A percentile compares a stretch with the other conserved stretches of the same genome.
Conservation (phyloP, 2,888 invertebrate genomes). For the Mechanitis messenoides region DNA sequence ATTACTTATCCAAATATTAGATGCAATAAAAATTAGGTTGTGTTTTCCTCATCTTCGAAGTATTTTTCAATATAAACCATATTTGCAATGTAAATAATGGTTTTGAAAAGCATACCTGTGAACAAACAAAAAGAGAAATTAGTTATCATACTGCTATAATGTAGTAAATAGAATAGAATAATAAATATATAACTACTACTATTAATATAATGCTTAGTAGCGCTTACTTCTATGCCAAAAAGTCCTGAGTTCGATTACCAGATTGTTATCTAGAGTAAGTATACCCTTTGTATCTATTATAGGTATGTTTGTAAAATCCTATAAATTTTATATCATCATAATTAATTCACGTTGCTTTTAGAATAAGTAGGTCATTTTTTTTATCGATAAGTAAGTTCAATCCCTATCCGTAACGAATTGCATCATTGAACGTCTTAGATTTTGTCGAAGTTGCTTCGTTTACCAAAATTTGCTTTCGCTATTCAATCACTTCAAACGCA, state of each 20-base stretch:
- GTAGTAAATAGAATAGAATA: too few species aligned
- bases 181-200: too few species aligned
- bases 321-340: not conserved
- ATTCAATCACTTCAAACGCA: conserved; percentile 38
- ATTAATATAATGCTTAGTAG: too few species aligned
- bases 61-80: not conserved
- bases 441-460: conserved; percentile 53
- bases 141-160: not conserved
- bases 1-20: too few species aligned
- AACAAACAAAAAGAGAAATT: conserved; percentile 1
- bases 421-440: conserved; percentile 53
- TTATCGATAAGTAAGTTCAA: conserved; percentile 23
- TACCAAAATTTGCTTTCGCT: conserved; percentile 61
- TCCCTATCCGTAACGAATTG: conserved; percentile 43
- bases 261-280: too few species aligned
- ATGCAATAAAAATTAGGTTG: too few species aligned
- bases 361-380: conserved; percentile 3
- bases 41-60: too few species aligned
- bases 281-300: too few species aligned
- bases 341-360: too few species aligned
- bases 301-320: not conserved
- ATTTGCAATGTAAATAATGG: not conserved
- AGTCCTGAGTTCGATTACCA: too few species aligned
- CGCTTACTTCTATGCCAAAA: too few species aligned
- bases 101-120: conserved; percentile 11